These are phyloP conservation scores for Cephalopachus bancanus DNA, from an alignment of 2,797 vertebrate genomes.

Conservation along the genomic window DNA sequence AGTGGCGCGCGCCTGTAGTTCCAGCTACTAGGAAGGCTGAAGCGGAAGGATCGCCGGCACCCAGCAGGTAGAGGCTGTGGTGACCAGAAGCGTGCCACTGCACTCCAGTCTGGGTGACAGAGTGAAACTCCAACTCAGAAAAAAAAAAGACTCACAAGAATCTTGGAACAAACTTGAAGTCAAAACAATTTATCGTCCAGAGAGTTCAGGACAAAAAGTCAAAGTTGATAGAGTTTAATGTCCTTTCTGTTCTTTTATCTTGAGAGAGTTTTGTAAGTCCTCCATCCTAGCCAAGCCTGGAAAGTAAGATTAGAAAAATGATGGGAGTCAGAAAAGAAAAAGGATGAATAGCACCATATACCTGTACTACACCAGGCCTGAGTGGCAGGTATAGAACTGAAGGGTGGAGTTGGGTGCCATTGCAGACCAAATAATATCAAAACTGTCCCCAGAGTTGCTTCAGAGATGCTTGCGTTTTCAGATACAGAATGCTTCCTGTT, in stretches of 20 bases:
- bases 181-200: background rate
- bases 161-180: background rate
- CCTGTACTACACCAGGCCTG: background rate
- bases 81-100: too few relatives aligned
- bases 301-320: background rate
- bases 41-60: too few relatives aligned
- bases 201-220: background rate
- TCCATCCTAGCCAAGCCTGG: background rate
- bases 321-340: background rate
- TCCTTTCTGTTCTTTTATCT: background rate
- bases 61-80: too few relatives aligned
- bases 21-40: too few relatives aligned
- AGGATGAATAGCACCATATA: fast-evolving
- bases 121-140: too few relatives aligned
- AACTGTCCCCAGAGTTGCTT: background rate
- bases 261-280: background rate
- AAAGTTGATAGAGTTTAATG: background rate
- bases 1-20: too few relatives aligned
- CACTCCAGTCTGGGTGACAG: too few relatives aligned
- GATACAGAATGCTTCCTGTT: conserved; percentile 4
- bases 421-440: background rate
- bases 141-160: conserved; percentile 24
- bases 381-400: background rate
- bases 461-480: background rate
- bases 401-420: background rate